These are phyloP conservation scores for Clarias macrocephalus DNA, from an alignment of 2,113 vertebrate genomes.

Conservation along the genomic window DNA sequence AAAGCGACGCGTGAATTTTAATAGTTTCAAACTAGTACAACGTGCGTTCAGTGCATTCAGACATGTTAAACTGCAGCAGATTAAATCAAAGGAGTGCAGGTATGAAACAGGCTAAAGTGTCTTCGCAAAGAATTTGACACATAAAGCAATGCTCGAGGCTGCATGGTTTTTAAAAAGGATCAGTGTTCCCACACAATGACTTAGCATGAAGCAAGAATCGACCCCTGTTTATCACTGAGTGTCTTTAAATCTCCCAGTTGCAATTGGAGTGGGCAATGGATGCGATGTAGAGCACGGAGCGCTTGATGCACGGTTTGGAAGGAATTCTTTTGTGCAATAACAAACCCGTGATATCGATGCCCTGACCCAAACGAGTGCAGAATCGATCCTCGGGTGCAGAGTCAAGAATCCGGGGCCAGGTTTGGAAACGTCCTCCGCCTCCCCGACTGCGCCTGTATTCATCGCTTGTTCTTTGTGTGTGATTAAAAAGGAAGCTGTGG, in stretches of 20 bases:
- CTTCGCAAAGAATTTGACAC: background rate
- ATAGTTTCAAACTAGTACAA: no score
- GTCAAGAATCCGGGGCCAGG: background rate
- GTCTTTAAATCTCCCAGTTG: background rate
- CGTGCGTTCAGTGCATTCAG: no score
- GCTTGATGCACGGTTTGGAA: background rate
- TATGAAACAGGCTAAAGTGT: no score
- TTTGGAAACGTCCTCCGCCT: background rate
- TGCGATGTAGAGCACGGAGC: background rate
- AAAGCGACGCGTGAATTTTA: no score
- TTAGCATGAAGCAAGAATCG: background rate
- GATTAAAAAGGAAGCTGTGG: background rate
- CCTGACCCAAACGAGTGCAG: background rate
- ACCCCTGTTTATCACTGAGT: background rate
- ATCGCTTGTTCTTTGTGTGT: background rate
- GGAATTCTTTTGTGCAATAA: background rate
- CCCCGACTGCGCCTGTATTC: background rate
- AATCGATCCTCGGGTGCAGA: background rate
- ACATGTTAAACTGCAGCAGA: no score
- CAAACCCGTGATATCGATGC: background rate
- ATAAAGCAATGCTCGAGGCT: background rate
- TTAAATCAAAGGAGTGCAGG: no score
- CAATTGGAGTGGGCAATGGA: background rate
- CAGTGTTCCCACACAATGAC: background rate
- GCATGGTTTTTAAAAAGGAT: background rate